Conservation (phyloP, 1,140 invertebrate genomes). For the Listronotus bonariensis region DNA sequence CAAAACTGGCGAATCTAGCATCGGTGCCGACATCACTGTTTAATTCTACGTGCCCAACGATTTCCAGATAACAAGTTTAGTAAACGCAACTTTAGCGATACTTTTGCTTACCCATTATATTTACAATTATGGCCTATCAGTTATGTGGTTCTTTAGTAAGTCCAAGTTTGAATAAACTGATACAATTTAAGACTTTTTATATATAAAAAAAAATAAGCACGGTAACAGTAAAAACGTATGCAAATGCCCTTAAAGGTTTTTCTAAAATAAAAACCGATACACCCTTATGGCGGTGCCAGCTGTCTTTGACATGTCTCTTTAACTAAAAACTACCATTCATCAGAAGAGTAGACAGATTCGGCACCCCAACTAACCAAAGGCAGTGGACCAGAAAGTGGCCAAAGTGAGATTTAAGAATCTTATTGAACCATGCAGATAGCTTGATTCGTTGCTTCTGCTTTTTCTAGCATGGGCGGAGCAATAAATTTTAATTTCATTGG, state of each 20-base stretch:
- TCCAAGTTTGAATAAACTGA: too few relatives aligned
- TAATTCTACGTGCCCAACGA: too few relatives aligned
- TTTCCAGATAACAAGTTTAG: too few relatives aligned
- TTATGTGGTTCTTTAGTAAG: too few relatives aligned
- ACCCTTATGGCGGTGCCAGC: slow-evolving; percentile 7
- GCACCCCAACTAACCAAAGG: slow-evolving; percentile 27
- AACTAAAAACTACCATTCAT: slow-evolving; percentile 36
- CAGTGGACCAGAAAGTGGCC: slow-evolving; percentile 43
- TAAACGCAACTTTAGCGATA: too few relatives aligned
- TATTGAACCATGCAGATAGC: slow-evolving; percentile 45
- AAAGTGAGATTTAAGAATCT: slow-evolving; percentile 50
- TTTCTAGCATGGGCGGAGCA: not conserved
- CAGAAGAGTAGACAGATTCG: slow-evolving; percentile 26
- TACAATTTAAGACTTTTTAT: too few relatives aligned
- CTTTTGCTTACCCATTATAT: too few relatives aligned
- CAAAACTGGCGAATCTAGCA: too few relatives aligned
- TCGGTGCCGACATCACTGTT: too few relatives aligned
- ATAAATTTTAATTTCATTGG: too few relatives aligned
- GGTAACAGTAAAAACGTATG: slow-evolving; percentile 11
- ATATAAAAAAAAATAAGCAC: too few relatives aligned
- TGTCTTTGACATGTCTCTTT: slow-evolving; percentile 32
- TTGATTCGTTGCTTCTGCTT: slow-evolving; percentile 28
- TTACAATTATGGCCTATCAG: too few relatives aligned
- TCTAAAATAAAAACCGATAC: slow-evolving; percentile 8
- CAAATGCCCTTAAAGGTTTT: slow-evolving; percentile 3